Percentiles rank a stretch among this genome's conserved stretches.
Evolutionary conservation across 2,113 vertebrate genomes (phyloP).

Genomic region (Lepus timidus): DNA sequence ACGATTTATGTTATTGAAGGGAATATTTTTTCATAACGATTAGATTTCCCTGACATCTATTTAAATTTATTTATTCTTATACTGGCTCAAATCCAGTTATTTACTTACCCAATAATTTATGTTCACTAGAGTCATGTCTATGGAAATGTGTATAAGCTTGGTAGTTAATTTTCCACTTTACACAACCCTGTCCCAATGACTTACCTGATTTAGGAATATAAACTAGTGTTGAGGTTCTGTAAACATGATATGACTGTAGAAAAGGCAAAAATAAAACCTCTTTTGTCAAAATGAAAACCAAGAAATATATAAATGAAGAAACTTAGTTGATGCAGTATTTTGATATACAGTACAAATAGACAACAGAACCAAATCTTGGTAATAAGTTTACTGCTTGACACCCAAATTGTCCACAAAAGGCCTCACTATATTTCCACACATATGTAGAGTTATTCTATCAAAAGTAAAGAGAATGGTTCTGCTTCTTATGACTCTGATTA

Average conservation of each 20-base stretch:
- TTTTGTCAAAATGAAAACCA: constrained; percentile 37
- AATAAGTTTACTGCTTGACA: background rate
- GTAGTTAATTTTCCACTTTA: background rate
- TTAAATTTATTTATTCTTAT: constrained; percentile 44
- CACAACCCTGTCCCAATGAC: background rate
- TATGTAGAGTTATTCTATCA: background rate
- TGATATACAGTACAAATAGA: background rate
- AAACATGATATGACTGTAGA: background rate
- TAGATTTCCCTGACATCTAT: background rate
- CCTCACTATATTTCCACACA: background rate
- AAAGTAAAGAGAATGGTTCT: background rate
- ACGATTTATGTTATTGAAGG: constrained; percentile 14
- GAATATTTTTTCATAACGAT: background rate
- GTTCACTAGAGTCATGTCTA: background rate
- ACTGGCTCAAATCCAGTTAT: background rate
- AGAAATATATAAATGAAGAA: background rate
- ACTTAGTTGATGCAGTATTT: background rate
- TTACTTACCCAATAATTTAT: background rate
- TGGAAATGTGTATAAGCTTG: background rate
- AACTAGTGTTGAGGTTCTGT: background rate
- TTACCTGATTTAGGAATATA: background rate
- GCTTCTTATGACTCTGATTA: background rate
- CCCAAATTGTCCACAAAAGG: background rate
- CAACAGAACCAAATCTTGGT: background rate
- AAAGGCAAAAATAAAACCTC: background rate